Percentiles rank a stretch among this genome's conserved stretches.
Conservation (phyloP, 2,888 invertebrate species). For the Norana najaformis region DNA sequence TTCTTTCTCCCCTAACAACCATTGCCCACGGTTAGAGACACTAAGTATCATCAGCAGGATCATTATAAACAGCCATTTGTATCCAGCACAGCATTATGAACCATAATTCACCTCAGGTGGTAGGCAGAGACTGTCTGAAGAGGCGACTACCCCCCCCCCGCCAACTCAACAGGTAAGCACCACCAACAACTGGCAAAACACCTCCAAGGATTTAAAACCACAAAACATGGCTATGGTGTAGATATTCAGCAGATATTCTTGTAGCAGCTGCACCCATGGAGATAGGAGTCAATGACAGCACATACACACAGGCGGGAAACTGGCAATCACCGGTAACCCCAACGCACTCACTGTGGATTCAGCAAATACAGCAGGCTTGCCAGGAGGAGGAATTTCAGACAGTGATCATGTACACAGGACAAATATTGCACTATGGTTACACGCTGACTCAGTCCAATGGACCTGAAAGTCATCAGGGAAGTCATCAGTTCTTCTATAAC, state of each 20-base stretch:
- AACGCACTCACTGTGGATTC: not conserved
- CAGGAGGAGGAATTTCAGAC: not conserved
- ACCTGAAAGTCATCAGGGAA: not conserved
- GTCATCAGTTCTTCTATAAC: not conserved
- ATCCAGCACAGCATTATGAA: not conserved
- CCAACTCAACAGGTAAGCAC: not conserved
- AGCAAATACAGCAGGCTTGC: not conserved
- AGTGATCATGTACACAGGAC: not conserved
- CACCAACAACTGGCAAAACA: not conserved
- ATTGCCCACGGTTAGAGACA: too few relatives aligned
- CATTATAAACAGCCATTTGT: not conserved
- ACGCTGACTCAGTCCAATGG: too few relatives aligned
- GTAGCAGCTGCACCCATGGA: not conserved
- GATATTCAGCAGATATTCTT: not conserved
- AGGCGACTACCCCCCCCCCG: not conserved
- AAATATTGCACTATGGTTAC: not conserved
- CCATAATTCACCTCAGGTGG: not conserved
- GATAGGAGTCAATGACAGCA: not conserved
- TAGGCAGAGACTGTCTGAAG: not conserved
- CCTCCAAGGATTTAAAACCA: not conserved
- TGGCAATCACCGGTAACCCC: not conserved
- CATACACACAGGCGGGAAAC: not conserved
- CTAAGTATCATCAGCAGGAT: slow-evolving; percentile 2
- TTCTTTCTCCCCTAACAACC: not conserved
- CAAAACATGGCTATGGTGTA: not conserved